These are phyloP conservation scores for Phaonia tiefii DNA, from an alignment of 2,888 invertebrate genomes.

Conservation along the genomic window DNA sequence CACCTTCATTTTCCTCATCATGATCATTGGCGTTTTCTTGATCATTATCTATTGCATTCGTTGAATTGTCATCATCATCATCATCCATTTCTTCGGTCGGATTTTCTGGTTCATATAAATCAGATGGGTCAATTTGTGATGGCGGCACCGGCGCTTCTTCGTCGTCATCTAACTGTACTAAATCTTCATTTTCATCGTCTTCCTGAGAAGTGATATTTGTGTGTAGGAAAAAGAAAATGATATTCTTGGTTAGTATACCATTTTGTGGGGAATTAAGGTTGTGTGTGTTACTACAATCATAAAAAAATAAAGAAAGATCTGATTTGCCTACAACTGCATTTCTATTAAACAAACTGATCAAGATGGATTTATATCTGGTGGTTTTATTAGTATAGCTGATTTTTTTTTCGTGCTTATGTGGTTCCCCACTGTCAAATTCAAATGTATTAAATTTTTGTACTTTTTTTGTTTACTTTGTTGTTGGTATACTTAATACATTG, in stretches of 20 bases:
- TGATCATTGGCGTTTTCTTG: constrained; percentile 35
- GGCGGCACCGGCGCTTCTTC: constrained; percentile 79
- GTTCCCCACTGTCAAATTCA: too few species aligned
- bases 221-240: constrained; percentile 80
- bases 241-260: constrained; percentile 82
- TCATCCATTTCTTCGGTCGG: constrained; percentile 75
- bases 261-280: constrained; percentile 63
- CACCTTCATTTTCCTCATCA: constrained; percentile 52
- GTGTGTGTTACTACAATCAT: constrained; percentile 60
- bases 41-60: not conserved
- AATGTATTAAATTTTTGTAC: too few species aligned
- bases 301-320: constrained; percentile 37
- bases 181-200: constrained; percentile 81
- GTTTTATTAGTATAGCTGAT: too few species aligned
- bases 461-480: too few species aligned
- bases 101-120: constrained; percentile 79
- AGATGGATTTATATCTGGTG: too few species aligned
- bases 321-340: too few species aligned
- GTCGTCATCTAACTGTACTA: constrained; percentile 80
- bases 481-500: too few species aligned
- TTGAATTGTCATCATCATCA: constrained; percentile 52
- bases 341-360: too few species aligned
- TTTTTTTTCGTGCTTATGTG: too few species aligned
- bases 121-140: constrained; percentile 73
- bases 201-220: constrained; percentile 81